Evolutionary conservation across 2,888 invertebrate genomes (phyloP).

Genomic region (Metopia argyrocephala): DNA sequence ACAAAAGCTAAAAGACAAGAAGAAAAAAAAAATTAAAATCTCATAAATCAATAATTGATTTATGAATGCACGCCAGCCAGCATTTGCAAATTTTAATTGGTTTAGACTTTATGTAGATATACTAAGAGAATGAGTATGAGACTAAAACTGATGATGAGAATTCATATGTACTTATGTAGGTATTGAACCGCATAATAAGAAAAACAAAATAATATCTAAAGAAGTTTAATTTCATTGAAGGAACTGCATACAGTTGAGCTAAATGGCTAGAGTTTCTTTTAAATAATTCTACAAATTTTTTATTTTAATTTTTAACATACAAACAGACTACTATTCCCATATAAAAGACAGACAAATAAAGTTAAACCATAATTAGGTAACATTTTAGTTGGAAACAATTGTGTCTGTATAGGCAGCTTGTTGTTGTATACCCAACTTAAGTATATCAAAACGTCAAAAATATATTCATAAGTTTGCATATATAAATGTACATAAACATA

Average conservation of each 20-base stretch:
- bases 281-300: neutral
- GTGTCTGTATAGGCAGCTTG: neutral
- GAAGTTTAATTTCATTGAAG: constrained; percentile 54
- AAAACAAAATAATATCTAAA: too few species aligned
- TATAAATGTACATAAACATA: too few species aligned
- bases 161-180: too few species aligned
- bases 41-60: constrained; percentile 70
- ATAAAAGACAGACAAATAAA: neutral
- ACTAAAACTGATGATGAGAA: constrained; percentile 4
- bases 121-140: constrained; percentile 33
- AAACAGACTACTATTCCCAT: too few species aligned
- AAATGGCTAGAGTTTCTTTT: neutral
- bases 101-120: constrained; percentile 63
- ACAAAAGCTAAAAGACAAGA: constrained; percentile 13
- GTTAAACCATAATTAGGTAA: constrained; percentile 60
- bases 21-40: constrained; percentile 50
- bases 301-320: too few species aligned
- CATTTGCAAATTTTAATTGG: constrained; percentile 65
- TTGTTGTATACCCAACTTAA: constrained; percentile 11
- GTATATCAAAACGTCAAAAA: too few species aligned
- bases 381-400: constrained; percentile 43
- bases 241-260: neutral
- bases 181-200: neutral
- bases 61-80: constrained; percentile 67
- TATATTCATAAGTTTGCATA: too few species aligned